A percentile compares a stretch with the other conserved stretches of the same genome.
These are phyloP conservation scores for Seriola rivoliana DNA, from an alignment of 2,113 vertebrate species.

Conservation along the genomic window DNA sequence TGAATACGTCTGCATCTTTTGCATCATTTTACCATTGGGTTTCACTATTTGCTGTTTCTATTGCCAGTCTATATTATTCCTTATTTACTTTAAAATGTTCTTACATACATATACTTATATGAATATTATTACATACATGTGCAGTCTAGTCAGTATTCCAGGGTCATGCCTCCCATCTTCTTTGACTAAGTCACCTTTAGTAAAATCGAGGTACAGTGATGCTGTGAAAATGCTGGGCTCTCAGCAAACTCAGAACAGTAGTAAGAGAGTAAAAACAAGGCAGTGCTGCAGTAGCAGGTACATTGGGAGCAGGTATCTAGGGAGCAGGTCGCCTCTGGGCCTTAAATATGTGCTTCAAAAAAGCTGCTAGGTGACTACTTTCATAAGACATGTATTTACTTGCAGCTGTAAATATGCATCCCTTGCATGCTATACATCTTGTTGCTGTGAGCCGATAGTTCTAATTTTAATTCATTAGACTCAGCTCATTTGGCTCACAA, in stretches of 20 bases:
- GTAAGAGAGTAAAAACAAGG: neutral
- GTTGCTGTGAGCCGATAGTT: constrained; percentile 21
- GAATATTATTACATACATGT: no score
- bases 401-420: neutral
- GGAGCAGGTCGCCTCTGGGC: constrained; percentile 8
- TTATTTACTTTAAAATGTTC: no score
- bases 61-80: neutral
- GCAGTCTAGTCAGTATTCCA: neutral
- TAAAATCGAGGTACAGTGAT: neutral
- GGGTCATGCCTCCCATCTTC: neutral
- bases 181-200: neutral
- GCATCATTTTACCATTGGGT: no score
- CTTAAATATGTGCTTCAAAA: constrained; percentile 5
- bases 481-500: constrained; percentile 55
- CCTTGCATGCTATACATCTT: constrained; percentile 20
- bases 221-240: neutral
- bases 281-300: neutral
- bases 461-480: constrained; percentile 60
- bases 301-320: neutral
- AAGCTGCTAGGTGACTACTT: constrained; percentile 1
- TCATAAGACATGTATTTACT: neutral
- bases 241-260: neutral
- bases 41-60: neutral
- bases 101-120: no score
- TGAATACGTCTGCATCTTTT: no score